Evolutionary conservation across 2,113 vertebrate genomes (phyloP), one percentile per base, ranked within the genome.

Genomic region (Felis catus): DNA sequence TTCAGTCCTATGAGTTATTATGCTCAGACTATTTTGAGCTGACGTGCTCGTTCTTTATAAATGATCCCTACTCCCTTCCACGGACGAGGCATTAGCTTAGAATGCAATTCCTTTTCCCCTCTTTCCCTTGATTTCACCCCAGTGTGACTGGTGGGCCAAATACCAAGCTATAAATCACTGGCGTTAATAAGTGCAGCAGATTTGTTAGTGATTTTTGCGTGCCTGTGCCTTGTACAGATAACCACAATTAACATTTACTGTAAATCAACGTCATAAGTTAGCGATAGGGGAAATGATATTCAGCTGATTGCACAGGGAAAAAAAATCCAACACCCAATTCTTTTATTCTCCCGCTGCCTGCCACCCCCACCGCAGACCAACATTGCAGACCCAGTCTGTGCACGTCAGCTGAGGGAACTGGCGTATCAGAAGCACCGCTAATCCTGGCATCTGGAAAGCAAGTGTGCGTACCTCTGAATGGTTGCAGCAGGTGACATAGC

Each of bases 181-280:
- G 14, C 65, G 41, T 63, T 95, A 70, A 87, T 86, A 87, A 88
- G 61, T 33, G 80, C 6, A 88, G 51, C 41, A 61, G 63, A 58
- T 39, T 31, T 86, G 58, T 94, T 66, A 63, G 29, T 81, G 27
- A 65, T 71, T 91, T 71, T 66, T 82, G 27, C 31, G 27, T 11
- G n/a, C 70, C 85, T 91, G 51, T 71, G 33, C 23, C 51, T 79
- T 48, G 4, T 78, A 16, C 63, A 21, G 1, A 48, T 85, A 65
- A 96, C 15, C 76, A 82, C 63, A 81, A n/a, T 89, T 25, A 96
- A 92, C 18, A 90, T 61, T 83, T 94, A 61, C n/a, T 80, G 1
- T 39, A 81, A 87, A 51, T 76, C 48, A 88, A 66, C 25, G 18
- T 11, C 29, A 1, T 33, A 33, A 84, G 11, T 92, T 41, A 82